phyloP scores from a whole-genome alignment of 2,888 invertebrate species.

The Parnassius apollo region DNA sequence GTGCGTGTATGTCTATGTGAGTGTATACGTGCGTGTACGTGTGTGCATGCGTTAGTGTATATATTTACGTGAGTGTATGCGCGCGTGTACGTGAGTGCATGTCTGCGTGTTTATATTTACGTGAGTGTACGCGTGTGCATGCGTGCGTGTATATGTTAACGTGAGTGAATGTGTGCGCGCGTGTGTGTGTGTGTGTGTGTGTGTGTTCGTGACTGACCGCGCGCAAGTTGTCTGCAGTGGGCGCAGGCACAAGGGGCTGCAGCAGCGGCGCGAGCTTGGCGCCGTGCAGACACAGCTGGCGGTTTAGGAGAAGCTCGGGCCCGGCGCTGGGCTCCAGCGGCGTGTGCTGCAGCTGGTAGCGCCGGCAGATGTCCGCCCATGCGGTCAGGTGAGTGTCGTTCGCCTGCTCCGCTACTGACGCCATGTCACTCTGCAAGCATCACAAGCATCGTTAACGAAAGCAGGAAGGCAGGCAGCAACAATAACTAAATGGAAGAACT shows the following conservation, averaged over 20 bases:
- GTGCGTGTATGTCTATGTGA: no score
- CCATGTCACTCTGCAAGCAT: slow-evolving; percentile 85
- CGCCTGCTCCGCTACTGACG: slow-evolving; percentile 91
- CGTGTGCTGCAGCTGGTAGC: slow-evolving; percentile 88
- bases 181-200: no score
- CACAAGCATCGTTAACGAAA: no score
- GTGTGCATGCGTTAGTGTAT: no score
- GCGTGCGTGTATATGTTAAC: no score
- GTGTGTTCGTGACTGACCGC: slow-evolving; percentile 62
- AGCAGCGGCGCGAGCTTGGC: slow-evolving; percentile 83
- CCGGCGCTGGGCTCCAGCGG: slow-evolving; percentile 94
- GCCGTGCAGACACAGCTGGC: slow-evolving; percentile 88
- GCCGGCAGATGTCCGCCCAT: slow-evolving; percentile 93
- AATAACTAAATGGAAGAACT: no score
- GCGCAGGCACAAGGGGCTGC: slow-evolving; percentile 80
- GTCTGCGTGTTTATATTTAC: no score
- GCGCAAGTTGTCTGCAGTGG: slow-evolving; percentile 83
- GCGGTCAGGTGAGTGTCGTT: slow-evolving; percentile 96
- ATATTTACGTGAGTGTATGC: no score
- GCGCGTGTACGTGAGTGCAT: no score
- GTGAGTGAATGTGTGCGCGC: background rate
- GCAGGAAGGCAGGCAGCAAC: no score
- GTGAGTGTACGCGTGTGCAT: no score
- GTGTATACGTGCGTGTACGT: no score
- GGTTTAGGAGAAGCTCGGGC: slow-evolving; percentile 89